Evolutionary conservation across 2,888 invertebrate species (phyloP).

Genomic region (Macaria liturata): DNA sequence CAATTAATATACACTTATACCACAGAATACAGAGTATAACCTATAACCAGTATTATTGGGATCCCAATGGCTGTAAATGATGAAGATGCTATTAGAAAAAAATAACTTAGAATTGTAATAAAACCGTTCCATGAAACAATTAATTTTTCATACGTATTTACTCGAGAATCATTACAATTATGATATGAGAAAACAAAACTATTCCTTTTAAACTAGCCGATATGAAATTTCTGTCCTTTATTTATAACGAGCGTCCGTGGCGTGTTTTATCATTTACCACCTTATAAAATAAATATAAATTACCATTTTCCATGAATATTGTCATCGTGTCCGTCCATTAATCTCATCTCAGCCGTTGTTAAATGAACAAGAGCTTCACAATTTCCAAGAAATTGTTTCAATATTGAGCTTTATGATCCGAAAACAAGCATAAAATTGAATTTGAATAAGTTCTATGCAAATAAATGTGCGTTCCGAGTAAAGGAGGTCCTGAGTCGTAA

Average conservation of each 20-base stretch:
- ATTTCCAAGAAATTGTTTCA: conserved; percentile 26
- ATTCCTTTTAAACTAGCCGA: too few relatives aligned
- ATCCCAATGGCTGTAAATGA: too few relatives aligned
- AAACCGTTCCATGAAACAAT: too few relatives aligned
- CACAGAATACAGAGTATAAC: too few relatives aligned
- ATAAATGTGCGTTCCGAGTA: conserved; percentile 37
- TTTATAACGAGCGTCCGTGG: background rate
- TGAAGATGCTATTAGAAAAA: too few relatives aligned
- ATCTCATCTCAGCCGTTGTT: conserved; percentile 13
- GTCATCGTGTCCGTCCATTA: conserved; percentile 10
- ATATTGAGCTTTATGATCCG: conserved; percentile 37
- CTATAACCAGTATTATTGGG: too few relatives aligned
- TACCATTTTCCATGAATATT: conserved; percentile 6
- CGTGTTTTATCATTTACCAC: conserved; percentile 2
- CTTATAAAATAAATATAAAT: conserved; percentile 9
- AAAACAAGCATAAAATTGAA: conserved; percentile 32
- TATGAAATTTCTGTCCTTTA: too few relatives aligned
- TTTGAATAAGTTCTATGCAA: conserved; percentile 40
- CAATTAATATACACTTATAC: too few relatives aligned
- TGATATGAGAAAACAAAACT: too few relatives aligned
- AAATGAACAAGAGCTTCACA: conserved; percentile 16
- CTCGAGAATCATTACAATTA: too few relatives aligned
- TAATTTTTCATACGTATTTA: too few relatives aligned
- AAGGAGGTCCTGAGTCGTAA: conserved; percentile 46
- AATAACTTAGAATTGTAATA: too few relatives aligned